Evolutionary conservation across 2,113 vertebrate genomes (phyloP).

Genomic region (Haemorhous mexicanus): DNA sequence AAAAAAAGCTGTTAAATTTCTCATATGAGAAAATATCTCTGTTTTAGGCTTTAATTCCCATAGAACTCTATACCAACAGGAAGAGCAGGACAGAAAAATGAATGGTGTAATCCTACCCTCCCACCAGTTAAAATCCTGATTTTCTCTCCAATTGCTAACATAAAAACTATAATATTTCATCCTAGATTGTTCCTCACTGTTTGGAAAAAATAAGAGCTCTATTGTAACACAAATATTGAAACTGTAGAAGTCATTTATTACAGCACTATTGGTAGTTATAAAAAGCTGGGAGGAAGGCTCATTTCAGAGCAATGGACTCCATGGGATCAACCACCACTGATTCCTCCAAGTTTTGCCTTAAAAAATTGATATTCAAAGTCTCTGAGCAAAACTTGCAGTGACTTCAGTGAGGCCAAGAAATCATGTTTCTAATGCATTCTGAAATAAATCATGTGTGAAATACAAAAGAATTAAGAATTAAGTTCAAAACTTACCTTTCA

Average conservation of each 20-base stretch:
- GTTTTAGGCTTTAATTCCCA: conserved; percentile 30
- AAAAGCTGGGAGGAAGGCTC: not conserved
- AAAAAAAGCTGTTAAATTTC: not conserved
- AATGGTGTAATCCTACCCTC: not conserved
- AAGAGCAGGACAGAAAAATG: conserved; percentile 1
- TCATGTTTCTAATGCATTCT: not conserved
- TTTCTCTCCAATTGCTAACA: not conserved
- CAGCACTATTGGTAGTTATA: not conserved
- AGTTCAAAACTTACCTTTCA: not conserved
- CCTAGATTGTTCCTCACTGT: not conserved
- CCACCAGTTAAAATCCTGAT: not conserved
- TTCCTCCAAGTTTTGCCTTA: not conserved
- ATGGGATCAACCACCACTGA: not conserved
- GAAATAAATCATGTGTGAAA: not conserved
- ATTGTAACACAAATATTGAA: not conserved
- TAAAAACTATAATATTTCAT: not conserved
- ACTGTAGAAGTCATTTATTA: not conserved
- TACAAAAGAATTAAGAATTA: not conserved
- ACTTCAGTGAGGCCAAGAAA: not conserved
- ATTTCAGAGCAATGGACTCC: not conserved
- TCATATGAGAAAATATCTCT: not conserved
- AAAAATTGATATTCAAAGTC: not conserved
- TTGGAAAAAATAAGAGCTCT: not conserved
- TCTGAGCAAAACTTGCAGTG: not conserved
- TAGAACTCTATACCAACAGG: not conserved